Evolutionary conservation across 23 tunicate genomes (phyloP).

Genomic region (Ciona savignyi): DNA sequence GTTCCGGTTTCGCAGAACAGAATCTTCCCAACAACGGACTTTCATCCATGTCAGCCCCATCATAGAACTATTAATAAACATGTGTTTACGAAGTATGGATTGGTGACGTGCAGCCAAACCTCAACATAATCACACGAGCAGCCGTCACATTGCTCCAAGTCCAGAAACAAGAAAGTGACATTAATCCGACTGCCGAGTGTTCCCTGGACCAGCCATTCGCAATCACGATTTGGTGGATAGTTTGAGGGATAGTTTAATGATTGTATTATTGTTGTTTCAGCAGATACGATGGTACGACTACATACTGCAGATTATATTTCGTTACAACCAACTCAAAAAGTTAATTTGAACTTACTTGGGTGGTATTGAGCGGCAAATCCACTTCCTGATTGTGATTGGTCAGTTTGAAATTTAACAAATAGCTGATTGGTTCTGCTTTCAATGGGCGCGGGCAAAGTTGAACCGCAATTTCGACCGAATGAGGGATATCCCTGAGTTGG

Average conservation of each 20-base stretch:
- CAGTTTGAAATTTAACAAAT: slow-evolving; percentile 64
- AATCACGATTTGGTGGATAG: slow-evolving; percentile 92
- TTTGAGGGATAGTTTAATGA: slow-evolving; percentile 67
- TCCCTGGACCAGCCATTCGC: slow-evolving; percentile 81
- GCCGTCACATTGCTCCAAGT: slow-evolving; percentile 63
- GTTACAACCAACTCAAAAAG: slow-evolving; percentile 1
- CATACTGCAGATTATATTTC: neutral
- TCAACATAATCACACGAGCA: slow-evolving; percentile 76
- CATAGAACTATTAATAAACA: no score
- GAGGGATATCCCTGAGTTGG: slow-evolving; percentile 77
- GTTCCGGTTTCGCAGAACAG: slow-evolving; percentile 51
- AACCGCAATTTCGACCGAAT: slow-evolving; percentile 76
- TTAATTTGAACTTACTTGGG: slow-evolving; percentile 26
- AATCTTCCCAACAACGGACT: slow-evolving; percentile 31
- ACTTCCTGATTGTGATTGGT: slow-evolving; percentile 58
- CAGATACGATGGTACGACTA: neutral
- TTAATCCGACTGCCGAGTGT: slow-evolving; percentile 66
- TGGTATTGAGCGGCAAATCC: slow-evolving; percentile 80
- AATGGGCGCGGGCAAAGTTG: slow-evolving; percentile 66
- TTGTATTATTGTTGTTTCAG: slow-evolving; percentile 26
- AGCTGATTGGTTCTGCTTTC: slow-evolving; percentile 67
- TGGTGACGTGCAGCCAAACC: no score
- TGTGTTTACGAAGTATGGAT: no score
- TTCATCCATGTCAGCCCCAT: slow-evolving; percentile 28
- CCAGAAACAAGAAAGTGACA: slow-evolving; percentile 50